Evolutionary conservation across 2,888 invertebrate genomes (phyloP), one percentile per base, ranked within the genome.

Genomic region (Branchellion lobata): DNA sequence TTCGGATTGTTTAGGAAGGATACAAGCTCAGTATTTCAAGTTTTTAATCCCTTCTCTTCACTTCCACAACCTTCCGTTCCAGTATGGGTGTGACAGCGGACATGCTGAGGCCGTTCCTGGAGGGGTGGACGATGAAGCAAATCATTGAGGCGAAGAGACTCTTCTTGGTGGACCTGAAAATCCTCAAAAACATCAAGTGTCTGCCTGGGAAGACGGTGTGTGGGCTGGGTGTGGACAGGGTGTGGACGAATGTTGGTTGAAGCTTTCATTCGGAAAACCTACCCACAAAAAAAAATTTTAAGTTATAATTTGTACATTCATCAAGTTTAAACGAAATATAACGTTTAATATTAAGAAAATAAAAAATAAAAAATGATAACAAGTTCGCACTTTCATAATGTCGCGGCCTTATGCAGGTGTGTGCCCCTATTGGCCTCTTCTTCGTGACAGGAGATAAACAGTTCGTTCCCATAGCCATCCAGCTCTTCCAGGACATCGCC

Each of bases 401-500:
- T n/a, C n/a, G n/a, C n/a, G n/a, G n/a, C n/a, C n/a, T n/a, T n/a
- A n/a, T n/a, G 8, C 29, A 87, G 86, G 53, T 88, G 27, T 82
- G 82, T 80, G 83, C 85, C 31, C 89, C 89, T 1, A 84, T 89
- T 31, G 88, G 86, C 0, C 83, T 89, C 76, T 88, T 89, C 83
- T 88, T 85, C 82, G 83, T 87, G n/a, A 86, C 88, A 81, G 85
- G 84, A 53, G 83, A 85, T 3, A 83, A 84, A n/a, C 83, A 86
- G 53, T 83, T 89, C 74, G 82, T 87, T 77, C 89, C 89, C 0
- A 83, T 89, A 8, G 89, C 89, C 8, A 89, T 89, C 51, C 89
- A 89, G 82, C 85, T 89, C 47, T 86, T 85, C 80, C 89, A 88
- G 83, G 81, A 87, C 47, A 86, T 86, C 80, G 86, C 85, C 27